Percentiles rank a stretch among this genome's conserved stretches.
phyloP scores from a whole-genome alignment of 2,888 invertebrate genomes.

The Idaea biselata region DNA sequence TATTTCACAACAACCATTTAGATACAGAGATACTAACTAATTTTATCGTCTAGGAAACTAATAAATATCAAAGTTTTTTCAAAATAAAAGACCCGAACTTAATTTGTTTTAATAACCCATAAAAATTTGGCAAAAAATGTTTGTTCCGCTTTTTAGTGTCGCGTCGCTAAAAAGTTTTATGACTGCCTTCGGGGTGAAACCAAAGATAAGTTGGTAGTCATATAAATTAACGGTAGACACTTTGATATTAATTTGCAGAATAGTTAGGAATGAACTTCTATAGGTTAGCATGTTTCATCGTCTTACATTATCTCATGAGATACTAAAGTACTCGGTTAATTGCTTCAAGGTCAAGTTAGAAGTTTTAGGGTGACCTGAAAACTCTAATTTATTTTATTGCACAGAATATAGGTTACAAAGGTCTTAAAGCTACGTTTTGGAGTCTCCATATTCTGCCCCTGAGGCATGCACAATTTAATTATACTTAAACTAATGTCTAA shows the following conservation, averaged over 20 bases:
- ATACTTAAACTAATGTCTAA: no score
- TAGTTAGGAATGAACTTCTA: not conserved
- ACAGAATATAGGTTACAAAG: no score
- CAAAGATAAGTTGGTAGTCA: conserved; percentile 2
- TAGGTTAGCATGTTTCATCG: no score
- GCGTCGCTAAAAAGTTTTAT: conserved; percentile 60
- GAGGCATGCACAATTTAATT: no score
- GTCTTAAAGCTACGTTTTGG: no score
- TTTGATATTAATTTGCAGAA: no score
- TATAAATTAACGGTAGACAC: conserved; percentile 1
- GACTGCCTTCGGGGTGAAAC: conserved; percentile 26
- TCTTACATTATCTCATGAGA: no score
- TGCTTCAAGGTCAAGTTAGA: no score
- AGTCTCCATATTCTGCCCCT: no score
- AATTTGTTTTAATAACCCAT: conserved; percentile 77
- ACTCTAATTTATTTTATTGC: no score
- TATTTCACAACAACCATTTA: conserved; percentile 57
- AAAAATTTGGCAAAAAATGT: conserved; percentile 60
- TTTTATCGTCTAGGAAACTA: conserved; percentile 73
- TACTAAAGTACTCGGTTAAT: no score
- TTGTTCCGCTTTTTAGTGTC: conserved; percentile 63
- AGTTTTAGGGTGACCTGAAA: no score
- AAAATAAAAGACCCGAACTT: conserved; percentile 34
- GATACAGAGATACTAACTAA: conserved; percentile 62
- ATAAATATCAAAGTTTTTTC: conserved; percentile 66